Percentiles rank a stretch among this genome's conserved stretches.
Conservation (phyloP, 2,113 vertebrate genomes). For the Xiphias gladius region DNA sequence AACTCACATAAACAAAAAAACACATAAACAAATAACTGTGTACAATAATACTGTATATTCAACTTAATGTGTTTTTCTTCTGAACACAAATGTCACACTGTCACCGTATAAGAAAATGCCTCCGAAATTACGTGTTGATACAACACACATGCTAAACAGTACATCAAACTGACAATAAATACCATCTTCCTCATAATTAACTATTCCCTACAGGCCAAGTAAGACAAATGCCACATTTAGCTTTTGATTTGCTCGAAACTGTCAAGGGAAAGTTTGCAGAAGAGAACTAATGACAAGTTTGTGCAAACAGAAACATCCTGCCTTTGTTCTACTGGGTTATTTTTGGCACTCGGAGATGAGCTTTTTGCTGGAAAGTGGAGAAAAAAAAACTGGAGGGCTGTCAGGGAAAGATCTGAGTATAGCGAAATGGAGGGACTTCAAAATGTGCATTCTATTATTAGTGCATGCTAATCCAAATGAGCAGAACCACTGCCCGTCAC, state of each 20-base stretch:
- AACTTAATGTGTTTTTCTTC: constrained; percentile 9
- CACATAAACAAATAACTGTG: background rate
- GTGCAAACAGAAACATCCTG: constrained; percentile 70
- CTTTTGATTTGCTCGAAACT: constrained; percentile 72
- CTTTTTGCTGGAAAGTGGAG: constrained; percentile 70
- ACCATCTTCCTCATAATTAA: constrained; percentile 65
- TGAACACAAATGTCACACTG: constrained; percentile 32
- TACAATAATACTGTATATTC: constrained; percentile 19
- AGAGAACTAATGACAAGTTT: constrained; percentile 77
- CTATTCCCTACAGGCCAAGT: constrained; percentile 54
- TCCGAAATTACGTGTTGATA: constrained; percentile 22
- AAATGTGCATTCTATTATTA: constrained; percentile 77
- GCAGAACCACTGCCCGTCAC: constrained; percentile 62
- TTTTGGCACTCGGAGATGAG: constrained; percentile 73
- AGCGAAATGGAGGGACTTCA: constrained; percentile 72
- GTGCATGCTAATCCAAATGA: constrained; percentile 71
- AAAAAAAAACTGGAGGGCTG: constrained; percentile 70
- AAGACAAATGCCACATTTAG: constrained; percentile 70
- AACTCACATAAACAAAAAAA: too few species aligned
- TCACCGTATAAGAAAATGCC: constrained; percentile 10
- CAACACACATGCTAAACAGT: constrained; percentile 35
- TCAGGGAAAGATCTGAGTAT: constrained; percentile 76
- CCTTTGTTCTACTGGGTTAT: constrained; percentile 78
- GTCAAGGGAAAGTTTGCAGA: constrained; percentile 73
- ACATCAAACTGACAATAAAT: constrained; percentile 48